phyloP scores from a whole-genome alignment of 2,797 vertebrate species.

The Picus viridis region DNA sequence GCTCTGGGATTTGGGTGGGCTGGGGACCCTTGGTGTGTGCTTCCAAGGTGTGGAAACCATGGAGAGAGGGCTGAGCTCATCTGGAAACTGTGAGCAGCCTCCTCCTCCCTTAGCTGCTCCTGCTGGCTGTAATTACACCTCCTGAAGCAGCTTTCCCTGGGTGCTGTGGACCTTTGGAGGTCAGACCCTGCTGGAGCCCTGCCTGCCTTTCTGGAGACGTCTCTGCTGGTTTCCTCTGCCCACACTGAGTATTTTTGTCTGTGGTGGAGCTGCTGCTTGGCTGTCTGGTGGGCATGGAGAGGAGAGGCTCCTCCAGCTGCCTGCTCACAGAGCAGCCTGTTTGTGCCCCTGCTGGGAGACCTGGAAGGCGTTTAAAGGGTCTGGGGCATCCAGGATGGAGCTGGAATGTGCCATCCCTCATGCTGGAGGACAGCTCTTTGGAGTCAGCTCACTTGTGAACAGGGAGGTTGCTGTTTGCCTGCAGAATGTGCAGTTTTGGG shows the following conservation, averaged over 20 bases:
- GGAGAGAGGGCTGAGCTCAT: not conserved
- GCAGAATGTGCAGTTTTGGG: not conserved
- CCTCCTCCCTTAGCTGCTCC: accelerated
- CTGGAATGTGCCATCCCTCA: not conserved
- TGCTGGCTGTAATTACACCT: not conserved
- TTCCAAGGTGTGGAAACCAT: no score
- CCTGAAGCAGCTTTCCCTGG: not conserved
- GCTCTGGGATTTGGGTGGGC: not conserved
- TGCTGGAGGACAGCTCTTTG: not conserved
- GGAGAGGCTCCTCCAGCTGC: not conserved
- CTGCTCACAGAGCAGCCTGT: not conserved
- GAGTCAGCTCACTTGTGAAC: not conserved
- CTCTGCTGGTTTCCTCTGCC: not conserved
- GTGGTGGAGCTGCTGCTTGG: accelerated
- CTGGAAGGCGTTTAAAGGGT: not conserved
- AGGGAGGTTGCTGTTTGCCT: not conserved
- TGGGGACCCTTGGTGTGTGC: not conserved
- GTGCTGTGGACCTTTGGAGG: accelerated
- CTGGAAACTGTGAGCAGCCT: not conserved
- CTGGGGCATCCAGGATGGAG: not conserved
- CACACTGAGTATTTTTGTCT: not conserved
- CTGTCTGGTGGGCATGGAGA: not conserved
- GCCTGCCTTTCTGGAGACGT: not conserved
- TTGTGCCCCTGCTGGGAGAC: not conserved
- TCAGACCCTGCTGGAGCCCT: not conserved